A percentile compares a stretch with the other conserved stretches of the same genome.
Evolutionary conservation across 2,888 invertebrate species (phyloP).

Genomic region (Eudemis profundana): DNA sequence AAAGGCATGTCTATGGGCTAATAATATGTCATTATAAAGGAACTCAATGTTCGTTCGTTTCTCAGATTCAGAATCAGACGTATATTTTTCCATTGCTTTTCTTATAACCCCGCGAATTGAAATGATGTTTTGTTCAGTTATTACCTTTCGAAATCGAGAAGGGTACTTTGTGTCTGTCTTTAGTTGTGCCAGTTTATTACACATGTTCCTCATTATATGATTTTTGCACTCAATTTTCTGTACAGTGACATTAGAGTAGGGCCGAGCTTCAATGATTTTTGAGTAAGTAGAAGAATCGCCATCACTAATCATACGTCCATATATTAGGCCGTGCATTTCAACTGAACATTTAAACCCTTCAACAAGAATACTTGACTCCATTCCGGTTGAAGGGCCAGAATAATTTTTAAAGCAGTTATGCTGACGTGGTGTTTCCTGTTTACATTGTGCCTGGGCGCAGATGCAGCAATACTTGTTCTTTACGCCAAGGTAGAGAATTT

Average conservation of each 20-base stretch:
- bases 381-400: slow-evolving; percentile 41
- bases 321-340: slow-evolving; percentile 45
- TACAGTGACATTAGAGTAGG: slow-evolving; percentile 45
- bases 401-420: slow-evolving; percentile 42
- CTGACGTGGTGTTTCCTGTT: background rate
- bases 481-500: slow-evolving; percentile 13
- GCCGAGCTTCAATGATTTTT: slow-evolving; percentile 43
- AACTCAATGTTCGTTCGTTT: too few species aligned
- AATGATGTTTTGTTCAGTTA: too few species aligned
- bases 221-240: slow-evolving; percentile 50
- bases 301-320: slow-evolving; percentile 23
- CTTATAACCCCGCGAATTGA: too few species aligned
- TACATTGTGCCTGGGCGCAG: slow-evolving; percentile 33
- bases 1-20: too few species aligned
- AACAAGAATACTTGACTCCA: slow-evolving; percentile 42
- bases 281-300: slow-evolving; percentile 33
- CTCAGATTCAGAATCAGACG: too few species aligned
- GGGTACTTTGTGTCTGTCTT: too few species aligned
- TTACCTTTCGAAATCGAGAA: too few species aligned
- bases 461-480: slow-evolving; percentile 42
- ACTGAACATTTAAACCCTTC: slow-evolving; percentile 47
- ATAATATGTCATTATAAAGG: too few species aligned
- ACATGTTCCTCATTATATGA: slow-evolving; percentile 47
- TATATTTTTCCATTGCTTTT: too few species aligned
- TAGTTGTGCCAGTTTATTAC: too few species aligned